phyloP scores from a whole-genome alignment of 2,888 invertebrate species.

The Xestia xanthographa region DNA sequence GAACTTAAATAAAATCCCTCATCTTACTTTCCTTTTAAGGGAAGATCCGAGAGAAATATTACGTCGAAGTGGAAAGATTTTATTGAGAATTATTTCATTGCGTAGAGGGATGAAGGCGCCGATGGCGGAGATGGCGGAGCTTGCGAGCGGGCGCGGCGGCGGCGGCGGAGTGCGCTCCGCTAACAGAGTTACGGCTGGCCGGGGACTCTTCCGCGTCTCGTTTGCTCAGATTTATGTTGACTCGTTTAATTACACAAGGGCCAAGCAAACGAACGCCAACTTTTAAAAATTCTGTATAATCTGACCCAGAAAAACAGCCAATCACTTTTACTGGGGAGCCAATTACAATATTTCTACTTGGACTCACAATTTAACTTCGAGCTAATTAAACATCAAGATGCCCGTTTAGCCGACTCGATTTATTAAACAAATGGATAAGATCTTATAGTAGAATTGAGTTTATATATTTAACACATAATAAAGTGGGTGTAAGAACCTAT shows the following conservation, averaged over 20 bases:
- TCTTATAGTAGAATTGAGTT: conserved; percentile 69
- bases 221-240: conserved; percentile 80
- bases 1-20: conserved; percentile 58
- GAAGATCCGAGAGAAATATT: conserved; percentile 50
- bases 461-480: conserved; percentile 77
- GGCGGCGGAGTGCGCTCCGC: conserved; percentile 66
- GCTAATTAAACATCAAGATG: conserved; percentile 57
- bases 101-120: conserved; percentile 50
- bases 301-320: conserved; percentile 59
- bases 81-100: conserved; percentile 70
- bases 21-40: conserved; percentile 58
- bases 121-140: conserved; percentile 29
- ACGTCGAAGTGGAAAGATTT: conserved; percentile 61
- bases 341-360: conserved; percentile 64
- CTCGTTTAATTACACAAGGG: conserved; percentile 78
- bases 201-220: conserved; percentile 76
- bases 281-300: conserved; percentile 66
- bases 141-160: conserved; percentile 55
- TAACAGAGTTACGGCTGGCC: conserved; percentile 80
- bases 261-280: conserved; percentile 64
- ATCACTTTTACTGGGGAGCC: conserved; percentile 60
- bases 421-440: conserved; percentile 72
- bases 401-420: conserved; percentile 55
- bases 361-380: conserved; percentile 50
- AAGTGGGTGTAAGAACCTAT: conserved; percentile 74